Percentiles rank a stretch among this genome's conserved stretches.
These are phyloP conservation scores for Chaetorhynchus papuensis DNA, from an alignment of 2,113 vertebrate species.

Conservation along the genomic window DNA sequence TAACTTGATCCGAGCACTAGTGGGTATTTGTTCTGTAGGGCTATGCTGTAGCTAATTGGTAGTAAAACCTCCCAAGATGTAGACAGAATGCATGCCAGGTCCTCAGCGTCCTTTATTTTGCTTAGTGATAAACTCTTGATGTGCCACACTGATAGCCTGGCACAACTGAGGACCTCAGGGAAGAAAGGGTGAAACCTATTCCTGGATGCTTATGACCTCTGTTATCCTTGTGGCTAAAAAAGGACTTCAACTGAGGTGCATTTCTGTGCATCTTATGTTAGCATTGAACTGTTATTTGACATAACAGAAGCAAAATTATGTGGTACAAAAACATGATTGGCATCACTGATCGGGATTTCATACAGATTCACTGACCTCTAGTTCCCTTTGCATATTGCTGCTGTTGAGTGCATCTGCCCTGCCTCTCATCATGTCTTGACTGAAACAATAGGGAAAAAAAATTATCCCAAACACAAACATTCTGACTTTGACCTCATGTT, in stretches of 20 bases:
- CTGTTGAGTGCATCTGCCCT: neutral
- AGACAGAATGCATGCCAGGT: neutral
- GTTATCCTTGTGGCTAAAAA: neutral
- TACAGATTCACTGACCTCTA: neutral
- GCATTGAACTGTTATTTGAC: neutral
- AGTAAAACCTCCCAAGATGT: neutral
- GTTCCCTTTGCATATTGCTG: neutral
- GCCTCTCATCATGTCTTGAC: neutral
- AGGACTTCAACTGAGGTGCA: neutral
- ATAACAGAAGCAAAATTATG: neutral
- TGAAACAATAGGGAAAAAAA: neutral
- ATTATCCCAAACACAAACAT: accelerated
- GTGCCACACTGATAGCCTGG: neutral
- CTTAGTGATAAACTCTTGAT: neutral
- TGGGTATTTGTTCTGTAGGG: neutral
- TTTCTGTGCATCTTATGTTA: neutral
- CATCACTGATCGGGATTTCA: neutral
- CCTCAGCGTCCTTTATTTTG: neutral
- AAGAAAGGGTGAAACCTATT: neutral
- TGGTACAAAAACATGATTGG: neutral
- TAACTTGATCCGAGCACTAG: neutral
- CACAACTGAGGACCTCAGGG: neutral
- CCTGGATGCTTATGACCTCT: neutral
- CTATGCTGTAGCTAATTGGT: neutral
- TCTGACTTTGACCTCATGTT: neutral